These are phyloP conservation scores for Hypocryptadius cinnamomeus DNA, from an alignment of 2,113 vertebrate genomes.

Conservation along the genomic window DNA sequence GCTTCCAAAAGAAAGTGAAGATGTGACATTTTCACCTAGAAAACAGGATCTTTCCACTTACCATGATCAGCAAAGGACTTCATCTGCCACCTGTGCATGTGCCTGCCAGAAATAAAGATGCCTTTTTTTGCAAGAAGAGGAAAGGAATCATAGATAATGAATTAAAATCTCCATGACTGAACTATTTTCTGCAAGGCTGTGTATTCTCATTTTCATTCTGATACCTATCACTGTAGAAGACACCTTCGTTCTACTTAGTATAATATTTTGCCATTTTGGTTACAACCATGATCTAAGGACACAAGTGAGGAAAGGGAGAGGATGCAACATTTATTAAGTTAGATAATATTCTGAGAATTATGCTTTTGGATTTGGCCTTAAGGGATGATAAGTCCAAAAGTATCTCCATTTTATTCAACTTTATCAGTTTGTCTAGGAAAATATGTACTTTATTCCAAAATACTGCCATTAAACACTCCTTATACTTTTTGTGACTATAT, in stretches of 20 bases:
- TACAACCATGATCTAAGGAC: not conserved
- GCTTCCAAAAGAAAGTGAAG: not conserved
- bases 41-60: not conserved
- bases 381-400: not conserved
- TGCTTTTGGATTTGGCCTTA: not conserved
- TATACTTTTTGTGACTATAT: not conserved
- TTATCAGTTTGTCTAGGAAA: not conserved
- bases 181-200: not conserved
- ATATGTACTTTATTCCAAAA: not conserved
- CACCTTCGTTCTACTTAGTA: not conserved
- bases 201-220: not conserved
- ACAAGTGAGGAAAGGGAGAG: not conserved
- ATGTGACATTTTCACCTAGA: not conserved
- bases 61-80: not conserved
- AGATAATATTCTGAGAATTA: not conserved
- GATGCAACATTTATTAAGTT: not conserved
- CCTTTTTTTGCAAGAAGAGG: not conserved
- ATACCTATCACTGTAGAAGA: not conserved
- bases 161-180: not conserved
- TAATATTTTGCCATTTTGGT: not conserved
- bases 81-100: not conserved
- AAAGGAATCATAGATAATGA: not conserved
- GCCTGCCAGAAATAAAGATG: not conserved
- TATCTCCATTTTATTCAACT: not conserved
- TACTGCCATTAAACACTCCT: not conserved